Evolutionary conservation across 2,888 invertebrate genomes (phyloP).

Genomic region (Acanthosoma haemorrhoidale): DNA sequence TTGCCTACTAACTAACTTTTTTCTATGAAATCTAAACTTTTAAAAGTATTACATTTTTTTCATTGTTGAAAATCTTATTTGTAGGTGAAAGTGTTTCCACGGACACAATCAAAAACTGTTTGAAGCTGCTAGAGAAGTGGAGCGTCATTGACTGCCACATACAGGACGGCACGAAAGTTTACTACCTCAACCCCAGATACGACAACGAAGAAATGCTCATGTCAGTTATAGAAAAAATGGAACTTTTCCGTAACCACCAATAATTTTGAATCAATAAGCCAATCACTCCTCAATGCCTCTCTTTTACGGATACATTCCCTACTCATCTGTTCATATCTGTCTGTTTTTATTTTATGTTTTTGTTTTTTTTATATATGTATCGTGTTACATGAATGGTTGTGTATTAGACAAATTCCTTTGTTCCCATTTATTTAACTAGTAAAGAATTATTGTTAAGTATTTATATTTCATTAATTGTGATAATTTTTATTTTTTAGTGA

Average conservation of each 20-base stretch:
- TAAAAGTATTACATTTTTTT: too few relatives aligned
- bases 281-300: background rate
- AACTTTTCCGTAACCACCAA: conserved; percentile 34
- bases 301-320: conserved; percentile 7
- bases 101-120: conserved; percentile 78
- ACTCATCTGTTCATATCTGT: background rate
- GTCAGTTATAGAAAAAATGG: conserved; percentile 45
- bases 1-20: too few relatives aligned
- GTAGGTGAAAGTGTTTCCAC: conserved; percentile 82
- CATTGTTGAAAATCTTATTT: too few relatives aligned
- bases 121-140: conserved; percentile 76
- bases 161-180: conserved; percentile 47
- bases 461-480: conserved; percentile 2
- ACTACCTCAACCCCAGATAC: conserved; percentile 49
- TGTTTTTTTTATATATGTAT: background rate
- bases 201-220: conserved; percentile 47
- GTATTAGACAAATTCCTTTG: background rate
- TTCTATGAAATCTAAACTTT: too few relatives aligned
- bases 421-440: background rate
- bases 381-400: background rate
- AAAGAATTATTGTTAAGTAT: background rate
- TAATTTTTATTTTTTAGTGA: background rate
- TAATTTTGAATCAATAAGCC: conserved; percentile 13
- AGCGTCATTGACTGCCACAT: conserved; percentile 61
- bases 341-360: background rate